Evolutionary conservation across 2,797 vertebrate genomes (phyloP).

Genomic region (Loris lydekkerianus): DNA sequence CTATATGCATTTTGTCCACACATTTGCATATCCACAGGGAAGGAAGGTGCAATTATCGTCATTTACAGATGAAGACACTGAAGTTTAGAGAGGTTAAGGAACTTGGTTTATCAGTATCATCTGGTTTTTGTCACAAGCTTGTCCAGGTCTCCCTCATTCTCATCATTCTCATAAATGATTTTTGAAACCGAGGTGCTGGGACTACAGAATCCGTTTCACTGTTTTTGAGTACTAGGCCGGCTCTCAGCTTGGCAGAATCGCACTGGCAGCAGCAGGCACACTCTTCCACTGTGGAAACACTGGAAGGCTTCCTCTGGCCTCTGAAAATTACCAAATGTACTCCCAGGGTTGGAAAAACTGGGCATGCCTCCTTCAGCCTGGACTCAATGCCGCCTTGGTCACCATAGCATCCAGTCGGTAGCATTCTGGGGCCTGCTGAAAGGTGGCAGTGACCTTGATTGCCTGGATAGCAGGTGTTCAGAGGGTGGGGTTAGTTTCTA

Average conservation of each 20-base stretch:
- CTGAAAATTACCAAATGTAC: not conserved
- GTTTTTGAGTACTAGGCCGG: fast-evolving
- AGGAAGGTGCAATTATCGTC: not conserved
- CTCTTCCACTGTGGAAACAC: not conserved
- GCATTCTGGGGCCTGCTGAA: not conserved
- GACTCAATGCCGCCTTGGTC: too few relatives aligned
- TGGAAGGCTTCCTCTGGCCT: not conserved
- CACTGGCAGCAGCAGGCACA: not conserved
- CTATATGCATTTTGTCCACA: not conserved
- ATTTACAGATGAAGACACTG: not conserved
- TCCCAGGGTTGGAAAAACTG: fast-evolving
- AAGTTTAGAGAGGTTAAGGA: not conserved
- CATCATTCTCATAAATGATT: not conserved
- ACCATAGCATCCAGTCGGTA: not conserved
- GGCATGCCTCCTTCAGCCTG: fast-evolving
- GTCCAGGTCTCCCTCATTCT: not conserved
- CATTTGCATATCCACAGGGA: not conserved
- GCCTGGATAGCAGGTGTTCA: not conserved
- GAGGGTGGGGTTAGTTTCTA: not conserved
- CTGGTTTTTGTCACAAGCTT: conserved; percentile 3
- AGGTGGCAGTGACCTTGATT: not conserved
- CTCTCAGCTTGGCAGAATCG: not conserved
- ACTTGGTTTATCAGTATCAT: not conserved
- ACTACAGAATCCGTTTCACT: not conserved
- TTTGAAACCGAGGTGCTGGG: not conserved